Evolutionary conservation across 2,888 invertebrate genomes (phyloP), one percentile per base, ranked within the genome.

Genomic region (Pimpla rufipes): DNA sequence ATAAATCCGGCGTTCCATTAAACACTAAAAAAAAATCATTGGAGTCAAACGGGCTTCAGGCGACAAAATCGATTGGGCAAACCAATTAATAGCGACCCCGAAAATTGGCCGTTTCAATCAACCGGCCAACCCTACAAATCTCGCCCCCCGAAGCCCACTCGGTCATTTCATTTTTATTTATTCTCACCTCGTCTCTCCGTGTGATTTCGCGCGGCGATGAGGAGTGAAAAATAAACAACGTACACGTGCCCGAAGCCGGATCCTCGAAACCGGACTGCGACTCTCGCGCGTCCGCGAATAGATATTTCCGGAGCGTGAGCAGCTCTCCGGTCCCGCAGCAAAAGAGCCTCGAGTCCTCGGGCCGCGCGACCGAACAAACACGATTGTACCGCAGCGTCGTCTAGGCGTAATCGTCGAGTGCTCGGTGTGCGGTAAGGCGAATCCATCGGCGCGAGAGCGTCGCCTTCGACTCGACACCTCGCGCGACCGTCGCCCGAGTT

Each of bases 391-490:
- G 21, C 4, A 55, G 55, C 70, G 42, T 21, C 55, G 70, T 21
- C 21, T 4, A 23, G 42, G 55, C 70, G n/a, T 23, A 40, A 50
- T 50, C 29, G 29, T 10, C 13, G 67, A 67, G 67, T 47, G 50
- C 29, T 29, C 23, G 55, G 23, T 11, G 13, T 50, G 40, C 70
- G 23, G 71, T 59, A 16, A 73, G 45, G 18, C 35, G 57, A 71
- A 71, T 59, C 45, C 29, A 16, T 73, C 45, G 73, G 45, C 23
- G 18, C 1, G 47, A 4, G 10, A 23, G 18, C 8, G 62, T 42
- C 45, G 23, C 40, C 59, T 57, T 59, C 57, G 64, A 21, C 23
- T 40, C 73, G 40, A 73, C 59, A 59, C 59, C 57, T 42, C 29
- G 18, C 13, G 7, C n/a, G 13, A 21, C 55, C 52, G 13, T 52